These are phyloP conservation scores for Hoplodrina blanda DNA, from an alignment of 2,888 invertebrate species.

Conservation along the genomic window DNA sequence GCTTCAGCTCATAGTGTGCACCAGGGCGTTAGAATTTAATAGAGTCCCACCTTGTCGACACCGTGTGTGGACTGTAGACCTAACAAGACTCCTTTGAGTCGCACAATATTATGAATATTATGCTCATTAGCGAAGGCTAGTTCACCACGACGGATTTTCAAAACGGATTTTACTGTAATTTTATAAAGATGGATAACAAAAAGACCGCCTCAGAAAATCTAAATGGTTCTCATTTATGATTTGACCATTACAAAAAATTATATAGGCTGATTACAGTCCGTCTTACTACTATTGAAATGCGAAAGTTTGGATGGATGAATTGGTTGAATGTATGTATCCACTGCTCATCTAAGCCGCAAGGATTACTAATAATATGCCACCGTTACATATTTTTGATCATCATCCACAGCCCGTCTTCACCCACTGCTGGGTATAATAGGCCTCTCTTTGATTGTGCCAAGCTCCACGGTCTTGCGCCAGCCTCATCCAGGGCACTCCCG, in stretches of 20 bases:
- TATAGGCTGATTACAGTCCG: background rate
- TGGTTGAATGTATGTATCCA: no score
- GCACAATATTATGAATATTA: conserved; percentile 88
- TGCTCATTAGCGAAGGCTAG: conserved; percentile 88
- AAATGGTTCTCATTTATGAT: background rate
- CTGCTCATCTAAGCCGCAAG: no score
- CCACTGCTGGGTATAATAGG: no score
- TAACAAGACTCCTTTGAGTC: conserved; percentile 87
- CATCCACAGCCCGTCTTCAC: no score
- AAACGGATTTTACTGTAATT: background rate
- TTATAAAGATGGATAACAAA: conserved; percentile 26
- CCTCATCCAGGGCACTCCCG: no score
- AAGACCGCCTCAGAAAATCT: background rate
- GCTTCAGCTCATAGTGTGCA: conserved; percentile 65
- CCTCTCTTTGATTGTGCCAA: no score
- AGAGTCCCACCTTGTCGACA: conserved; percentile 84
- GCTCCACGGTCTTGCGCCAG: no score
- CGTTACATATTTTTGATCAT: no score
- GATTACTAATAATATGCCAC: no score
- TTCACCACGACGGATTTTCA: conserved; percentile 59
- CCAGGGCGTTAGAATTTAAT: conserved; percentile 87
- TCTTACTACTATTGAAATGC: no score
- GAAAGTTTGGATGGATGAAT: no score
- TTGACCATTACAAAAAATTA: background rate
- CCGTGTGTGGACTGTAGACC: conserved; percentile 81